phyloP scores from a whole-genome alignment of 2,888 invertebrate genomes.

The Arctia plantaginis region DNA sequence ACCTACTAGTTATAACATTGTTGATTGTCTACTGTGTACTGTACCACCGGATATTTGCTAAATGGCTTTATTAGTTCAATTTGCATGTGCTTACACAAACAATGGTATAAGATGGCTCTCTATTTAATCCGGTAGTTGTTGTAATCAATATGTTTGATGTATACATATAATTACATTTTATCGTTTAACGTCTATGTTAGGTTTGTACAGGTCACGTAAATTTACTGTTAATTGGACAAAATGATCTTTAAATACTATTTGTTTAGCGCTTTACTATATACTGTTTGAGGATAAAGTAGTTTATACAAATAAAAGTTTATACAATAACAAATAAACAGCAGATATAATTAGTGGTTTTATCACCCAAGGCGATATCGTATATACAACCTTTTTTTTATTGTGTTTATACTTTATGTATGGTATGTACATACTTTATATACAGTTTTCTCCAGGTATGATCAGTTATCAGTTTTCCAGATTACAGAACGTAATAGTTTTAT shows the following conservation, averaged over 20 bases:
- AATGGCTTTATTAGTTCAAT: constrained; percentile 55
- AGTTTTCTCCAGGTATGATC: too few species aligned
- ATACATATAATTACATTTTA: neutral
- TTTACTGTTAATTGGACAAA: neutral
- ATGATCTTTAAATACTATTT: constrained; percentile 1
- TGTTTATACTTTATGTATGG: too few species aligned
- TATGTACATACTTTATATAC: too few species aligned
- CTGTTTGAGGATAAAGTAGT: neutral
- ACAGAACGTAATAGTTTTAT: too few species aligned
- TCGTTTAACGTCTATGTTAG: neutral
- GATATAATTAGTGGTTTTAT: too few species aligned
- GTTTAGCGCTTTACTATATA: neutral
- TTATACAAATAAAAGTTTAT: too few species aligned
- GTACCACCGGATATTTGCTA: constrained; percentile 39
- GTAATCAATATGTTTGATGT: neutral
- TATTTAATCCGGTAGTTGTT: constrained; percentile 47
- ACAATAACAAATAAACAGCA: too few species aligned
- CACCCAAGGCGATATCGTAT: too few species aligned
- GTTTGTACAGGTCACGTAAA: neutral
- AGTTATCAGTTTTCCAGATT: too few species aligned
- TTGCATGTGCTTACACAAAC: constrained; percentile 58
- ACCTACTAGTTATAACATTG: constrained; percentile 21
- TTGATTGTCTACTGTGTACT: constrained; percentile 32
- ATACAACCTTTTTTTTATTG: too few species aligned
- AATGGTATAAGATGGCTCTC: constrained; percentile 28